phyloP scores from a whole-genome alignment of 2,888 invertebrate species.

The Troides aeacus region DNA sequence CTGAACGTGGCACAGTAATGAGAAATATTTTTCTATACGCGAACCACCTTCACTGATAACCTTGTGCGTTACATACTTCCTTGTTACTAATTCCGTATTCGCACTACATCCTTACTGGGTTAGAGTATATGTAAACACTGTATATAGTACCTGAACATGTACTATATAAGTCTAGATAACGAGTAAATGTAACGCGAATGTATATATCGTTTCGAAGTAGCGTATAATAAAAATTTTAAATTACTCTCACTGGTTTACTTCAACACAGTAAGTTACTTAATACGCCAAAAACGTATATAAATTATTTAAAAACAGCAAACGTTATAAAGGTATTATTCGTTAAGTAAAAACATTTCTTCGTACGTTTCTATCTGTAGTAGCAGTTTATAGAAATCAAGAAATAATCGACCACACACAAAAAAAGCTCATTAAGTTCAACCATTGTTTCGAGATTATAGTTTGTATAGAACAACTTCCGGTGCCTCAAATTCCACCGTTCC shows the following conservation, averaged over 20 bases:
- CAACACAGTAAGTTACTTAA: too few species aligned
- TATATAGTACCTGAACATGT: background rate
- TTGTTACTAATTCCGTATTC: conserved; percentile 62
- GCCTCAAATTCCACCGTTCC: conserved; percentile 12
- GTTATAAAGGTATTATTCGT: too few species aligned
- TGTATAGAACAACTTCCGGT: conserved; percentile 15
- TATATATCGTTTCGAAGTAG: too few species aligned
- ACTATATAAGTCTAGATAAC: too few species aligned
- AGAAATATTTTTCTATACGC: conserved; percentile 61
- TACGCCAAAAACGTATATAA: too few species aligned
- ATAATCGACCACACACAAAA: background rate
- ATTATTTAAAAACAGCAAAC: too few species aligned
- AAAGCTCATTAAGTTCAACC: conserved; percentile 5
- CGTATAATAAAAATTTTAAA: too few species aligned
- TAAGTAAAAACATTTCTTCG: too few species aligned
- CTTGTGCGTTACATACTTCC: conserved; percentile 63
- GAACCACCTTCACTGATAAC: conserved; percentile 65
- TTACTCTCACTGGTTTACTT: too few species aligned
- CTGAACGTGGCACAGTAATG: conserved; percentile 46
- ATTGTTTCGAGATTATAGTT: conserved; percentile 15
- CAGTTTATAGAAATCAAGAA: conserved; percentile 1
- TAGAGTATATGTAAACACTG: background rate
- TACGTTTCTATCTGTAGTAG: too few species aligned
- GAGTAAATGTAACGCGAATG: too few species aligned
- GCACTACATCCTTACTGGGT: conserved; percentile 43